Base-by-base conservation (phyloP, 2,888 invertebrate species). In the Watsonalla binaria region DNA sequence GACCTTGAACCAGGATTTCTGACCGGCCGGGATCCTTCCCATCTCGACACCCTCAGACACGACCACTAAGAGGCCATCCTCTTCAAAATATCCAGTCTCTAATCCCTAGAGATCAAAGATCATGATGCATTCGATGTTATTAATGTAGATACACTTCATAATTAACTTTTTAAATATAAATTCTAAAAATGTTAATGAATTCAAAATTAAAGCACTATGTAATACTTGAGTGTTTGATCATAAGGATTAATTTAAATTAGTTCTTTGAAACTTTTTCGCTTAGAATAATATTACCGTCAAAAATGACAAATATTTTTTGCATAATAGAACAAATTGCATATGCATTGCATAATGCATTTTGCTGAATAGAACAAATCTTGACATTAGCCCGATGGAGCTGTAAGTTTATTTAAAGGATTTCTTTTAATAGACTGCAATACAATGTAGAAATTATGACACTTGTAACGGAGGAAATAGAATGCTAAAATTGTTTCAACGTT, bases 1-100 rank as follows among this genome's bases (percentile, higher is more conserved):
- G 90, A 94, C 93, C 93, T 93, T 93, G 83, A 93, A 87, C 94
- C 93, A 93, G 84, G 92, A 92, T 93, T 92, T 72, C 76, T 84
- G 76, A 92, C 42, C 88, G 66, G 92, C 92, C 66, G 93, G 92
- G 78, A 93, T 92, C 90, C 92, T 92, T 90, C 87, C 88, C 84
- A 93, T 90, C 84, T 93, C 92, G 80, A 92, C 84, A 76, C 93
- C 93, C 77, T 93, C 93, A 66, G 92, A 92, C 77, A 93, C 84
- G 80, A 93, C 89, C 82, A 93, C 91, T 72, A 93, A 84, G 81
- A 80, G 86, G 74, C 90, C 92, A 59, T 91, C 91, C 50, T 93
- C 92, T 84, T 93, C 92, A 76, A 85, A 92, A 92, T 92, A 93
- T 83, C 93, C 92, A 78, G 92, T 92, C 74, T 92, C 89, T 88